Evolutionary conservation across 2,113 vertebrate genomes (phyloP).

Genomic region (Puffinus mauretanicus): DNA sequence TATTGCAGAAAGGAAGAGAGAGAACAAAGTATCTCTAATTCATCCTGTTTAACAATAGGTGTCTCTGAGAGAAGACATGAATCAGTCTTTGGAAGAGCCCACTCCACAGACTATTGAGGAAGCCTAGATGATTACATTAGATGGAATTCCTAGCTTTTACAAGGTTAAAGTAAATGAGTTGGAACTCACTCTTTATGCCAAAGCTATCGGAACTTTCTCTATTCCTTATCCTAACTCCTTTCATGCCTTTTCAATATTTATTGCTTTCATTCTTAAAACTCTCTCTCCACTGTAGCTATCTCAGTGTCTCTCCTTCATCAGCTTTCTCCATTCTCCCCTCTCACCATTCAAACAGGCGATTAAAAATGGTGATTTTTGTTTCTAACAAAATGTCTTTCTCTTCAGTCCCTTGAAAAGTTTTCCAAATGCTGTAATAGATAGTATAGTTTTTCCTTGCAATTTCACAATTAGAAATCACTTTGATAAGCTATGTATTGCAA

Average conservation of each 20-base stretch:
- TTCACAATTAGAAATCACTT: not conserved
- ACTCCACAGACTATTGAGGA: not conserved
- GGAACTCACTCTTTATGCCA: not conserved
- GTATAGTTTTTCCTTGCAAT: not conserved
- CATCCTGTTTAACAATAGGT: not conserved
- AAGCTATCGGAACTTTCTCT: not conserved
- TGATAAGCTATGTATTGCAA: not conserved
- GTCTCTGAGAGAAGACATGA: not conserved
- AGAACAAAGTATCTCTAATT: not conserved
- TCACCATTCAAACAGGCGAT: not conserved
- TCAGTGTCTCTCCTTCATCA: not conserved
- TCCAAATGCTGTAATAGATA: not conserved
- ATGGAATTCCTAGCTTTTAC: not conserved
- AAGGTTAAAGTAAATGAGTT: not conserved
- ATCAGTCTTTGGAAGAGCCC: not conserved
- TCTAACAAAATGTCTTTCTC: not conserved
- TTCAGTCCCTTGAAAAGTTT: not conserved
- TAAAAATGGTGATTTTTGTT: not conserved
- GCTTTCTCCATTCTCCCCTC: not conserved
- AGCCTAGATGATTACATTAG: not conserved
- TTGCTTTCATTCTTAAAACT: not conserved
- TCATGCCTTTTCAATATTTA: not conserved
- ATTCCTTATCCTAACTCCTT: not conserved
- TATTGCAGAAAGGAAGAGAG: not conserved
- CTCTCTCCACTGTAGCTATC: not conserved